Base-by-base conservation (phyloP, 2,113 vertebrate genomes). In the Colossoma macropomum region DNA sequence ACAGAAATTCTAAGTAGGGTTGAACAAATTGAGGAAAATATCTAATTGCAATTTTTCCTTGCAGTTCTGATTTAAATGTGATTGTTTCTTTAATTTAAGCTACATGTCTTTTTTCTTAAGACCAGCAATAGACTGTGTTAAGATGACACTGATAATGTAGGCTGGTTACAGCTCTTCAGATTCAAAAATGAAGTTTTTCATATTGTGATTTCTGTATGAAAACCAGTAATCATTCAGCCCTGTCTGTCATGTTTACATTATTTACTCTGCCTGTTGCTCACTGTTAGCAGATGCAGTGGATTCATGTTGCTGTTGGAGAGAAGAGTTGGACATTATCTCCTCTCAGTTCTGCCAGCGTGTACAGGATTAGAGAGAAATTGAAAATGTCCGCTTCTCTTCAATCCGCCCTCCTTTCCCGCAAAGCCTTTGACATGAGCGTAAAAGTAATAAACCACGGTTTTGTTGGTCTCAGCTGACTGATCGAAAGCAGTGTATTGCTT, bases 301-400 rank as follows among this genome's bases (percentile, higher is more conserved):
- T 56, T 62, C 54, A 8, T 23, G 25, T 28, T 41, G 25, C 23
- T 23, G 21, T 60, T 1, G 6, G 25, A 17, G 25, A 27, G 52
- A 19, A 28, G 50, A 80, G n/a, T 13, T 41, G 2, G 0, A 38
- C 25, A 15, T 75, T 48, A 45, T 68, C n/a, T 0, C 1, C 1
- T 65, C 32, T 30, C 68, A 27, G 78, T 63, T n/a, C 59, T 74
- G 50, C 63, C 63, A 27, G 32, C 75, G 54, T 48, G 41, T 52
- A 69, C 48, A 79, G 84, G 32, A 77, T 75, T 80, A 72, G 32
- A 84, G 79, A 79, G 81, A 86, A 71, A 77, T 60, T 77, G n/a
- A 10, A 78, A 63, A 19, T 11, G 25, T 80, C 30, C 11, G 25
- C 75, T 30, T 41, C 34, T 25, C 60, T 48, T 79, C 38, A 87